A percentile compares a stretch with the other conserved stretches of the same genome.
phyloP scores from a whole-genome alignment of 1,140 invertebrate genomes.

The Pectinophora gossypiella region DNA sequence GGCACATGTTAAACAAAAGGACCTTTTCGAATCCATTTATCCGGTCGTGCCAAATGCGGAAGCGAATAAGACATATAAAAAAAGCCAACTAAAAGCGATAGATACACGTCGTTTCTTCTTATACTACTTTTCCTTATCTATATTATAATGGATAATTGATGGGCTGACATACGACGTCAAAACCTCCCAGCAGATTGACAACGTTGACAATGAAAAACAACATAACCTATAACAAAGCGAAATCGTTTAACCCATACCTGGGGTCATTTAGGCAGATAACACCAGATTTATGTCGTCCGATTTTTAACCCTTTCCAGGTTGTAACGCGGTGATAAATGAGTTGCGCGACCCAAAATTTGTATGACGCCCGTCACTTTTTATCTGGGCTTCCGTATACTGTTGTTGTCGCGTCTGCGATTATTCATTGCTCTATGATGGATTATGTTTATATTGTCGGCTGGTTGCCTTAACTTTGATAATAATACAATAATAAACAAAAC shows the following conservation, averaged over 20 bases:
- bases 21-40: too few species aligned
- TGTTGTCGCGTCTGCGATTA: background rate
- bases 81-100: too few species aligned
- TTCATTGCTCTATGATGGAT: background rate
- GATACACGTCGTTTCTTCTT: too few species aligned
- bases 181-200: background rate
- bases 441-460: too few species aligned
- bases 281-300: conserved; percentile 8
- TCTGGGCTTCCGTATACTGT: background rate
- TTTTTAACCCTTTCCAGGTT: conserved; percentile 8
- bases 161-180: too few species aligned
- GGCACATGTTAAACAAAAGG: too few species aligned
- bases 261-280: conserved; percentile 10
- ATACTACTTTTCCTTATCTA: too few species aligned
- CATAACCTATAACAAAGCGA: background rate
- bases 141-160: too few species aligned
- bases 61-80: too few species aligned
- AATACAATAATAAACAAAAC: too few species aligned
- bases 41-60: too few species aligned
- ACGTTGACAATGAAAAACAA: background rate
- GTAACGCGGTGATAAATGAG: background rate
- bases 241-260: background rate
- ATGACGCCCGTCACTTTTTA: background rate
- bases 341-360: background rate
- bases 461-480: too few species aligned